A percentile compares a stretch with the other conserved stretches of the same genome.
phyloP scores from a whole-genome alignment of 2,888 invertebrate genomes.

The Diplazon laetatorius region DNA sequence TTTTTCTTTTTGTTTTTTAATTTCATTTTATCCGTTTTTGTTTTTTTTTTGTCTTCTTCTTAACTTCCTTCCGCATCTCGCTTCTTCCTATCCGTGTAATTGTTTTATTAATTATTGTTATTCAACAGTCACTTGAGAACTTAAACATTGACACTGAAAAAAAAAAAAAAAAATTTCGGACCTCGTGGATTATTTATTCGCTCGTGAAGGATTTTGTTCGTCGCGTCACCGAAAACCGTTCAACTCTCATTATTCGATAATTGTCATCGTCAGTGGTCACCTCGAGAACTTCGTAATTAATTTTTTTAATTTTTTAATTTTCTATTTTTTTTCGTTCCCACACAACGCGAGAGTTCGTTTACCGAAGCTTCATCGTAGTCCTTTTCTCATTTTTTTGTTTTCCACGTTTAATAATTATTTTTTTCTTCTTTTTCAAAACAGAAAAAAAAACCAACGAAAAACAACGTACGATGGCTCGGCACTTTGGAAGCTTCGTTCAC shows the following conservation, averaged over 20 bases:
- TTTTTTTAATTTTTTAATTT: no score
- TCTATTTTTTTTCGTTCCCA: constrained; percentile 29
- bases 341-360: constrained; percentile 44
- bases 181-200: constrained; percentile 39
- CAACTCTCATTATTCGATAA: constrained; percentile 26
- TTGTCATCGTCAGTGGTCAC: constrained; percentile 26
- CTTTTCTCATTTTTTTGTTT: constrained; percentile 19
- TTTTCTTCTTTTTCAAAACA: no score
- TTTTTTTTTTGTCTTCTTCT: background rate
- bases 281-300: constrained; percentile 36
- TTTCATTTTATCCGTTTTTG: constrained; percentile 63
- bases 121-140: constrained; percentile 71
- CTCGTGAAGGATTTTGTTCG: constrained; percentile 27
- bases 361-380: constrained; percentile 49
- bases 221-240: constrained; percentile 55
- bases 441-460: constrained; percentile 1
- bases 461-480: constrained; percentile 43
- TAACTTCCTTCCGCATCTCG: constrained; percentile 39
- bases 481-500: constrained; percentile 52
- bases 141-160: constrained; percentile 75
- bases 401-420: no score
- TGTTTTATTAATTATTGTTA: constrained; percentile 66
- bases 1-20: constrained; percentile 59
- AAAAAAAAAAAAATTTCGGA: constrained; percentile 70
- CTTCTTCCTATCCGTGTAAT: constrained; percentile 48